Base-by-base conservation (phyloP, 2,797 vertebrate genomes). In the Bradypus variegatus region DNA sequence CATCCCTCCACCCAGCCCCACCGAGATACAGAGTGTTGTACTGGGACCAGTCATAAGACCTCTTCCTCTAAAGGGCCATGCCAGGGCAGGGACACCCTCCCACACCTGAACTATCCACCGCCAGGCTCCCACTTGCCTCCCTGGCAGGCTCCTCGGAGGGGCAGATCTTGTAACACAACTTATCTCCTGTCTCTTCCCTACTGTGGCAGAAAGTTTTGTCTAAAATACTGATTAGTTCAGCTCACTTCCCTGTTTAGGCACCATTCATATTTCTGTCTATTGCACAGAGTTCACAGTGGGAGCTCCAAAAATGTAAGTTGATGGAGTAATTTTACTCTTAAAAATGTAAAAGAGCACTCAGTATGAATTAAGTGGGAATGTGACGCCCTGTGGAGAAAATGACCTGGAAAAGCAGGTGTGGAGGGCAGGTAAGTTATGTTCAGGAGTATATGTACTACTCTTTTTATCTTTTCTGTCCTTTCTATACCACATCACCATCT, bases 11-110 rank as follows among this genome's bases (percentile, higher is more conserved):
- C 55, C 18, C 55, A 1, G 5, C 55, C 55, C 55, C 55, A 11
- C 98, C 98, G 88, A 99, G 89, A 89, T 98, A 97, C 48, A 99
- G 96, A 0, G 96, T 98, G 96, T 99, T 99, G 95, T 99, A 99
- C 91, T 94, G 98, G 15, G 98, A 96, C 99, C 98, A 99, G 67
- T 99, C 98, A 0, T 98, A 93, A 93, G 97, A 96, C 86, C 96
- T 98, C 96, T 97, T 99, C 91, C 97, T 98, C 36, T 98, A 99
- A 98, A 25, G 98, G 97, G 69, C 94, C 97, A 58, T 19, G 55
- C 18, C 18, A 21, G 55, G 19, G 55, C 55, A 58, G 55, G 19
- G 18, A 7, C 19, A 8, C 18, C 19, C 55, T 58, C 55, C 19
- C 18, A 58, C 5, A 8, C 55, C 55, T 19, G 5, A 19, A 58